These are phyloP conservation scores for Actinia tenebrosa DNA, from an alignment of 64 coral and sea anemone species.

Conservation along the genomic window DNA sequence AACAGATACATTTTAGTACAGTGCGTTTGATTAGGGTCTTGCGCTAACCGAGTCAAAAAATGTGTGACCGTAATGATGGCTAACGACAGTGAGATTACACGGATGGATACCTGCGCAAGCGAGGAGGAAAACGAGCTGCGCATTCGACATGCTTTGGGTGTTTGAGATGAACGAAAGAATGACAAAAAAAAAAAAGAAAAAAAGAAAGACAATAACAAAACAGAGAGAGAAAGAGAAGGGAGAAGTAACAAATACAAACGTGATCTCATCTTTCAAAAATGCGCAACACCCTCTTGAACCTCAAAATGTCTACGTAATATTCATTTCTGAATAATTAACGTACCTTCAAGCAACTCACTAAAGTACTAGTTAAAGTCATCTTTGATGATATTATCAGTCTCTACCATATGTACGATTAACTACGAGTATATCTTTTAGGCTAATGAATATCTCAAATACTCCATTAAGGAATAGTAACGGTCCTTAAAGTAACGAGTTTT, in stretches of 20 bases:
- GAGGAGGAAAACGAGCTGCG: too few species aligned
- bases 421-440: neutral
- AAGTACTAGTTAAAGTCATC: neutral
- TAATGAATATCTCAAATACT: neutral
- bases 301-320: neutral
- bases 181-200: too few species aligned
- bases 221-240: neutral
- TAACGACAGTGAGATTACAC: too few species aligned
- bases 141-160: too few species aligned
- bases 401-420: neutral
- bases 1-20: too few species aligned
- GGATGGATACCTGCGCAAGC: too few species aligned
- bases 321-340: neutral
- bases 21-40: too few species aligned
- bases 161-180: too few species aligned
- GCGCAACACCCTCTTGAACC: neutral
- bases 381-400: neutral
- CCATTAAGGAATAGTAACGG: neutral
- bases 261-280: neutral
- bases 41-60: too few species aligned
- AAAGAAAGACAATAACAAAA: too few species aligned
- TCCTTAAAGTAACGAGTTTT: neutral
- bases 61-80: too few species aligned
- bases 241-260: neutral
- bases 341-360: neutral